Conservation (phyloP, 2,113 vertebrate species). For the Corythoichthys haematopterus region DNA sequence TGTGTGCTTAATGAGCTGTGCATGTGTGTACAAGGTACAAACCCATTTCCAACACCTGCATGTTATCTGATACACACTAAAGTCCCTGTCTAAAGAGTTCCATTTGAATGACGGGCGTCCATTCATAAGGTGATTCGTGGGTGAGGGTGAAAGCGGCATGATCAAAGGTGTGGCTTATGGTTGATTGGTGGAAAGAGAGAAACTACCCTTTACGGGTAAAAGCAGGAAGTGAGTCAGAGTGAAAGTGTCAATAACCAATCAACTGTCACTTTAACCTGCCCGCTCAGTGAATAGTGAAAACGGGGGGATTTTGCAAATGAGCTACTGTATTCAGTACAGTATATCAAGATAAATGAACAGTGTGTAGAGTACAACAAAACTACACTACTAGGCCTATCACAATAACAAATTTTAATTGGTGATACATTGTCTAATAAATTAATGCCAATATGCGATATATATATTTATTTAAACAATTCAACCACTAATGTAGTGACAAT, state of each 20-base stretch:
- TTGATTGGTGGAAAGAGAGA: slow-evolving; percentile 51
- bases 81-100: slow-evolving; percentile 23
- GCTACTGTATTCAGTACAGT: neutral
- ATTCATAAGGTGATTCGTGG: slow-evolving; percentile 56
- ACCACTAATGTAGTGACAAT: too few relatives aligned
- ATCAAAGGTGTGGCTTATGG: slow-evolving; percentile 45
- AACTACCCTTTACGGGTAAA: slow-evolving; percentile 42
- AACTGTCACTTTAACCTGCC: slow-evolving; percentile 22
- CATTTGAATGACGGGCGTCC: slow-evolving; percentile 28
- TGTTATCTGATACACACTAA: neutral
- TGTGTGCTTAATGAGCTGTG: neutral
- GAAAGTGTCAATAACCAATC: slow-evolving; percentile 55
- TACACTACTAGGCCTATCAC: too few relatives aligned
- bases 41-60: slow-evolving; percentile 13
- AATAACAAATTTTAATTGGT: too few relatives aligned
- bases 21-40: slow-evolving; percentile 11
- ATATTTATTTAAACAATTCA: too few relatives aligned
- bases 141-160: slow-evolving; percentile 32
- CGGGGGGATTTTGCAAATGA: slow-evolving; percentile 12
- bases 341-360: neutral
- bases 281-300: slow-evolving; percentile 54
- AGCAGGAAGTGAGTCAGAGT: slow-evolving; percentile 42
- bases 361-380: too few relatives aligned
- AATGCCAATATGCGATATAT: too few relatives aligned
- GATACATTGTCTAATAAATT: too few relatives aligned